Base-by-base conservation (phyloP, 2,797 vertebrate species). In the Hyperoplus lanceolatus region DNA sequence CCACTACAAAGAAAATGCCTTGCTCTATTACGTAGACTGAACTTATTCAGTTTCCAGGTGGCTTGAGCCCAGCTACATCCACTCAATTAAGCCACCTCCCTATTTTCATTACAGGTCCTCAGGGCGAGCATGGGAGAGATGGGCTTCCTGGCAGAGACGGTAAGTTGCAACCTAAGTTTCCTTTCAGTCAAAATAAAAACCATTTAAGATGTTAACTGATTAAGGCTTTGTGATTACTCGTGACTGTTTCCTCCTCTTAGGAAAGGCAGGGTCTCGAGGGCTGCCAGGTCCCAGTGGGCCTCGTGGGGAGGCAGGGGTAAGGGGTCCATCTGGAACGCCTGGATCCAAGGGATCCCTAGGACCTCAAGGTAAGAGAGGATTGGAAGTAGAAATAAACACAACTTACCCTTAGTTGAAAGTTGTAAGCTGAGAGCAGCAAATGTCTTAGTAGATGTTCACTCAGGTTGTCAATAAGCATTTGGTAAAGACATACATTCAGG, bases 261-360 rank as follows among this genome's bases (percentile, higher is more conserved):
- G 96, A 57, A 97, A 88, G 89, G 73, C 90, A 1, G 90, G 95
- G 51, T 87, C 81, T 72, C 88, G 74, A 79, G 96, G 96, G 3
- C 91, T 95, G 70, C 95, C 95, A 1, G 95, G 96, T 68, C 93
- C 95, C 42, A 84, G 10, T 8, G 96, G 97, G 59, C 95, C 96
- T 63, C 95, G 94, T 61, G 97, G 97, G 29, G 96, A 96, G 0
- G 18, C 81, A 0, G 97, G 96, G 45, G 82, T 86, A 36, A 93
- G 76, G 79, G 97, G 96, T 73, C 95, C 96, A 0, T 86, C 90
- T 1, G 97, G 96, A 55, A 3, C 77, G 18, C 96, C 96, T 0
- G 96, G 97, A 65, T 84, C 74, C 5, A 96, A 93, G 92, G 97
- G 97, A 62, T 92, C 89, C 0, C 1, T 43, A 3, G 97, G 97